Base-by-base conservation (phyloP, 2,113 vertebrate genomes). In the Paedocypris sp. region DNA sequence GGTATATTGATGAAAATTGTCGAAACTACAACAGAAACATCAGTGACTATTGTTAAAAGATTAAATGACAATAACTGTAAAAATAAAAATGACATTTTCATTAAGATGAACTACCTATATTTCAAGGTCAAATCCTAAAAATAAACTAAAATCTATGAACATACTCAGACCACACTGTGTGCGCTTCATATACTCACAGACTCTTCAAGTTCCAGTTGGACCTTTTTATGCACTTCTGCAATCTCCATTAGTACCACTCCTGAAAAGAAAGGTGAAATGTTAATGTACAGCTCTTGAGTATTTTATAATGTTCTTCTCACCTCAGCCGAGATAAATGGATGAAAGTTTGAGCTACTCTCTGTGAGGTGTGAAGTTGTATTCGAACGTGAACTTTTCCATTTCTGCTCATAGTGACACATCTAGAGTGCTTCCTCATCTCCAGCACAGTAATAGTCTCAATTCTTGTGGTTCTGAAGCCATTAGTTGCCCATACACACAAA, bases 211-310 rank as follows among this genome's bases (percentile, higher is more conserved):
- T 86, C 91, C 67, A 80, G 79, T n/a, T 93, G 88, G 49, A 95
- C 82, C 75, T 88, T 94, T 82, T 82, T 91, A 72, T 98, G 91
- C 3, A 83, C 80, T 42, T 82, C 91, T 7, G 92, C 87, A 52
- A 98, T 96, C 71, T 98, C 94, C 78, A 91, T 81, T 28, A 97
- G 84, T 66, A 97, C 92, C 32, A 85, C 83, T 29, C 95, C 95
- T 98, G 74, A 53, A 53, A 68, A 73, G 28, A 70, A 69, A 79
- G 11, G 68, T 1, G 47, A 62, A 23, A 79, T 16, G 70, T 11
- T 18, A 58, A 23, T 7, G 41, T 3, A 18, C 16, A 18, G 23
- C 19, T 50, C 20, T n/a, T 45, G 12, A 10, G 19, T 36, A 32
- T 28, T 42, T 19, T 25, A 8, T 28, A 16, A 7, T 19, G 15